A percentile compares a stretch with the other conserved stretches of the same genome.
phyloP scores from a whole-genome alignment of 2,888 invertebrate genomes.

The Mythimna lalbum region DNA sequence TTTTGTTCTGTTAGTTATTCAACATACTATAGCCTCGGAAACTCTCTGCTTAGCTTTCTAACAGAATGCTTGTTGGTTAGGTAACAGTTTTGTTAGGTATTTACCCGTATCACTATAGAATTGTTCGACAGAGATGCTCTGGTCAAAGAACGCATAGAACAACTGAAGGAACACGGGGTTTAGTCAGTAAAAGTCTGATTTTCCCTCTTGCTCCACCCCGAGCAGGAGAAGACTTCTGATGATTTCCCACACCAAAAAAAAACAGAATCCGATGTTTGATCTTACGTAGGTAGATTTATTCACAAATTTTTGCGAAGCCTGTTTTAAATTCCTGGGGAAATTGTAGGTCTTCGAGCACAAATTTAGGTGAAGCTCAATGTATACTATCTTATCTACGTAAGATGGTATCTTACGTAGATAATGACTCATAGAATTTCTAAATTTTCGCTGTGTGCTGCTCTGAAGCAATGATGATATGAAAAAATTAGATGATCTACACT shows the following conservation, averaged over 20 bases:
- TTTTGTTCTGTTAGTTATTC: constrained; percentile 24
- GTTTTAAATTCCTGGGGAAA: background rate
- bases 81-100: constrained; percentile 4
- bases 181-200: too few species aligned
- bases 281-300: background rate
- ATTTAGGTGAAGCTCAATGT: background rate
- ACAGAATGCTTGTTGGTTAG: constrained; percentile 19
- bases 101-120: background rate
- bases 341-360: too few species aligned
- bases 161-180: too few species aligned
- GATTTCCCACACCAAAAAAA: too few species aligned
- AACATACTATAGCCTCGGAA: background rate
- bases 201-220: too few species aligned
- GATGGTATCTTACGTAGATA: too few species aligned
- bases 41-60: constrained; percentile 24
- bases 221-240: too few species aligned
- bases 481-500: background rate
- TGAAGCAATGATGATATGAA: background rate
- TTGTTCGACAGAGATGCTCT: too few species aligned
- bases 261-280: background rate
- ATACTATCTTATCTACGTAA: too few species aligned
- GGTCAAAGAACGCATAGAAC: too few species aligned
- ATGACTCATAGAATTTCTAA: background rate
- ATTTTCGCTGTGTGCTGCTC: background rate
- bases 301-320: background rate